Percentiles rank a stretch among this genome's conserved stretches.
These are phyloP conservation scores for Allacma fusca DNA, from an alignment of 2,888 invertebrate species.

Conservation along the genomic window DNA sequence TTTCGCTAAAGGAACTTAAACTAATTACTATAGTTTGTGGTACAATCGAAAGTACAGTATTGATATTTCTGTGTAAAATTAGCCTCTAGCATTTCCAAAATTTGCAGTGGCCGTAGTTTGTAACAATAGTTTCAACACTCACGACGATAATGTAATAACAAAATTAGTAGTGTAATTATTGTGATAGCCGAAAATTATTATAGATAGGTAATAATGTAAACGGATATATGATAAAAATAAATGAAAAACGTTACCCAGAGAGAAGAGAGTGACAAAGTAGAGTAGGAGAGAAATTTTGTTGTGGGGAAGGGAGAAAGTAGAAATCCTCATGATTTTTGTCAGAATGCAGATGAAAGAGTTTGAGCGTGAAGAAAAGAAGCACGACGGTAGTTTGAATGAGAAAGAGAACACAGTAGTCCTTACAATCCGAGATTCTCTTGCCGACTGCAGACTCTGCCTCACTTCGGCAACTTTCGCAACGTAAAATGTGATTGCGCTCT, in stretches of 20 bases:
- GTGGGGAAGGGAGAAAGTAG: neutral
- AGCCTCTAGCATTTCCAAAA: no score
- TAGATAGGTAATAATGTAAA: no score
- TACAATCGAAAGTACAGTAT: no score
- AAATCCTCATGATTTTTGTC: constrained; percentile 27
- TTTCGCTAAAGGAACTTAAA: no score
- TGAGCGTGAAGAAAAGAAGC: neutral
- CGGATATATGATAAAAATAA: no score
- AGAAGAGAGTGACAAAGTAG: neutral
- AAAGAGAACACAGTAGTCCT: constrained; percentile 35
- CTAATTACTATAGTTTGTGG: no score
- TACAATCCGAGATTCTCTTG: constrained; percentile 50
- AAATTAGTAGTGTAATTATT: no score
- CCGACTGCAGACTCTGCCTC: constrained; percentile 49
- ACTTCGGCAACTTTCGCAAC: constrained; percentile 50
- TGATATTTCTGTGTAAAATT: no score
- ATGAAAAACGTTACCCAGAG: neutral
- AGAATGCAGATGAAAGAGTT: constrained; percentile 14
- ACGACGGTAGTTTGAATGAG: neutral
- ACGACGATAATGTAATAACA: no score
- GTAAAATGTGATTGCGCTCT: constrained; percentile 40
- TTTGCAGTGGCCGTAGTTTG: no score
- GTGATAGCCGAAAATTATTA: no score
- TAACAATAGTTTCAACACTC: no score
- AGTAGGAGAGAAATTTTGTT: neutral